These are phyloP conservation scores for Fabriciana adippe DNA, from an alignment of 2,888 invertebrate species.

Conservation along the genomic window DNA sequence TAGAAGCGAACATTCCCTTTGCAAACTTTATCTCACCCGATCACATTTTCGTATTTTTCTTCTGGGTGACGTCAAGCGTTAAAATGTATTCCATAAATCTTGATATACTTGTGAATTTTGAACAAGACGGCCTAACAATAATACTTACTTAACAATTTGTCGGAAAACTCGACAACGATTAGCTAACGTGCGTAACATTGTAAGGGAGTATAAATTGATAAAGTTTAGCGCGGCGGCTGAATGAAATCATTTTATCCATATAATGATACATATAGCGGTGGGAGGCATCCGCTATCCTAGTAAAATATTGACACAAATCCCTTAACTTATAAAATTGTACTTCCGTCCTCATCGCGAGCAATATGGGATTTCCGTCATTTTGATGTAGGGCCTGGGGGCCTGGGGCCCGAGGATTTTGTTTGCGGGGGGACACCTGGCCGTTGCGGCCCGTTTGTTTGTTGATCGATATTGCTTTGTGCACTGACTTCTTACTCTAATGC, in stretches of 20 bases:
- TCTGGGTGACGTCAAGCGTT: conserved; percentile 57
- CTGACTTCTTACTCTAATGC: conserved; percentile 40
- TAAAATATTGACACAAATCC: conserved; percentile 83
- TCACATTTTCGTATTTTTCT: conserved; percentile 73
- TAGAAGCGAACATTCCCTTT: conserved; percentile 52
- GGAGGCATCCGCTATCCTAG: conserved; percentile 69
- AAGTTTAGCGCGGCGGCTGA: conserved; percentile 54
- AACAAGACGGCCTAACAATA: conserved; percentile 64
- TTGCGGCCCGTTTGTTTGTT: conserved; percentile 46
- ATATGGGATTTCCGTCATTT: conserved; percentile 81
- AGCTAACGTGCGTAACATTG: conserved; percentile 50
- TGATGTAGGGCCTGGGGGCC: conserved; percentile 71
- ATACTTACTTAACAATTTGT: conserved; percentile 57
- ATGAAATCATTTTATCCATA: conserved; percentile 39
- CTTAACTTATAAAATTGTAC: conserved; percentile 82
- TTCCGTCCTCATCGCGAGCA: conserved; percentile 75
- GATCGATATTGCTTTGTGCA: conserved; percentile 40
- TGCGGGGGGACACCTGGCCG: conserved; percentile 76
- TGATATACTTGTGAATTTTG: conserved; percentile 65
- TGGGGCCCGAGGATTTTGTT: conserved; percentile 53
- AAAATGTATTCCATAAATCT: conserved; percentile 74
- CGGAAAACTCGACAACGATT: conserved; percentile 58
- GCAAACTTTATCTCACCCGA: conserved; percentile 55
- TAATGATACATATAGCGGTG: conserved; percentile 51
- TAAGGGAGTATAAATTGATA: conserved; percentile 57